Conservation (phyloP, 2,888 invertebrate genomes). For the Apantesis nais region DNA sequence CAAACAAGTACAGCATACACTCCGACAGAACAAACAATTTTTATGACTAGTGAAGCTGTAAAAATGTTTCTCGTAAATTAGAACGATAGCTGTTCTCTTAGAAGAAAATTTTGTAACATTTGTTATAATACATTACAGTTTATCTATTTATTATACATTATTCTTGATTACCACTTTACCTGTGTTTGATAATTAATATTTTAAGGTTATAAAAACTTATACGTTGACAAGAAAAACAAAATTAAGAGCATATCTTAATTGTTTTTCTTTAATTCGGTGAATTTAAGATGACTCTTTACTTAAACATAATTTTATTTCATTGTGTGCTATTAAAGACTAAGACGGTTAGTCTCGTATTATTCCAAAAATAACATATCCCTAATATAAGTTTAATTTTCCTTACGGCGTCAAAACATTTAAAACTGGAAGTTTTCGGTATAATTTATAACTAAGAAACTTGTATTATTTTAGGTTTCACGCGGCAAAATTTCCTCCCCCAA, state of each 20-base stretch:
- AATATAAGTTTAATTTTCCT: background rate
- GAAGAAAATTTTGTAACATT: background rate
- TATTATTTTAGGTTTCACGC: background rate
- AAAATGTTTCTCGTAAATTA: slow-evolving; percentile 11
- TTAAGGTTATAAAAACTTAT: background rate
- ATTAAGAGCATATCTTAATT: no score
- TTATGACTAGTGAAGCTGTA: background rate
- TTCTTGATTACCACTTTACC: background rate
- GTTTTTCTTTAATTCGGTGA: no score
- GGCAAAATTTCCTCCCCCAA: no score
- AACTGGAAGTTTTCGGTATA: background rate
- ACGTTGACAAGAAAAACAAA: background rate
- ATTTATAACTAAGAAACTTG: background rate
- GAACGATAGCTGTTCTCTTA: background rate
- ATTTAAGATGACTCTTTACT: no score
- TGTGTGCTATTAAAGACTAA: no score
- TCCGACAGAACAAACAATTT: slow-evolving; percentile 6
- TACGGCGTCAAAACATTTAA: background rate
- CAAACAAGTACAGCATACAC: slow-evolving; percentile 1
- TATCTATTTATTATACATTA: background rate
- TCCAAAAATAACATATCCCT: background rate
- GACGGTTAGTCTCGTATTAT: no score
- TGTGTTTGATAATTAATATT: background rate
- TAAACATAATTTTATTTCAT: no score
- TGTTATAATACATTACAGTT: background rate